Base-by-base conservation (phyloP, 1,140 invertebrate species). In the Trichonephila clavata region DNA sequence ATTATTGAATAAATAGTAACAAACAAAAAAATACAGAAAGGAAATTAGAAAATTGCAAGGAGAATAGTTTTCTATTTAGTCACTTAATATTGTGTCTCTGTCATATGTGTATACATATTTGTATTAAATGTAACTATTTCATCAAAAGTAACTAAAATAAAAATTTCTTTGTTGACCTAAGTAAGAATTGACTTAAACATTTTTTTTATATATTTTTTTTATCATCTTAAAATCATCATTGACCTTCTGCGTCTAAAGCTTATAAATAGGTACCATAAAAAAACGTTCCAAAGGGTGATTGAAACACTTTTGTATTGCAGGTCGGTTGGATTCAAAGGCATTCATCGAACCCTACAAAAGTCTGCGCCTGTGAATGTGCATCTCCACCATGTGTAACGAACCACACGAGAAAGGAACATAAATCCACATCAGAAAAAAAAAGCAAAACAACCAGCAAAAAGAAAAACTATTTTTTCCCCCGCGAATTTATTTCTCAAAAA, bases 261-360 rank as follows among this genome's bases (percentile, higher is more conserved):
- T 68, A 24, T 68, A 27, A 68, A 24, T 68, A 68, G 60, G 16
- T 61, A 61, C 5, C 60, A 61, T 20, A 61, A 61, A 61, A 61
- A 61, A 61, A 61, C 60, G 10, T 68, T 24, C 24, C 24, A 68
- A 68, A 68, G n/a, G 65, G 27, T 77, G 71, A 77, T 13, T 77
- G 27, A 77, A 77, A 77, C 27, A 39, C 24, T 77, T 77, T 77
- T 77, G 32, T 77, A 5, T 77, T 77, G 71, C 71, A 77, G 71
- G 27, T 77, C 71, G 71, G 71, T 16, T 1, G 20, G 24, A 77
- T 39, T 77, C 71, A 77, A 77, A 39, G 71, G 27, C 71, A 77
- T 77, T 77, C 71, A 77, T 77, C 71, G 71, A 77, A 68, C 65
- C 65, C 24, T 68, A 68, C n/a, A 27, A 68, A 68, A 68, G 65